Evolutionary conservation across 2,888 invertebrate species (phyloP).

Genomic region (Acleris literana): DNA sequence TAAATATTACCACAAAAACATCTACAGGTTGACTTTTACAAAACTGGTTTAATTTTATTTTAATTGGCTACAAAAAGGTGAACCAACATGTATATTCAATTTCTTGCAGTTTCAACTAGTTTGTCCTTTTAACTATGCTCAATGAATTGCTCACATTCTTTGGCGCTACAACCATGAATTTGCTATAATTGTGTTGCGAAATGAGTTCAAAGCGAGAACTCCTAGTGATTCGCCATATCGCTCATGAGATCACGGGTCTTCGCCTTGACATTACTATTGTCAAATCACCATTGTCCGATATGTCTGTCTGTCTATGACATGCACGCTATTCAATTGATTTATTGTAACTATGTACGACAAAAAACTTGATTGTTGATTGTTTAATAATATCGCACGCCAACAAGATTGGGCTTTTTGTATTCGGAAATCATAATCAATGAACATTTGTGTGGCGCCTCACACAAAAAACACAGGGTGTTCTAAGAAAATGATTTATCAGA

Average conservation of each 20-base stretch:
- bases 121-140: not conserved
- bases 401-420: too few relatives aligned
- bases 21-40: not conserved
- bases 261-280: constrained; percentile 35
- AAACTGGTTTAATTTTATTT: not conserved
- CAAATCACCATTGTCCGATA: constrained; percentile 30
- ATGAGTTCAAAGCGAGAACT: constrained; percentile 15
- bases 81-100: too few relatives aligned
- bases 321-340: constrained; percentile 22
- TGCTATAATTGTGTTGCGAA: not conserved
- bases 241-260: constrained; percentile 23
- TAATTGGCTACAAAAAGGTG: too few relatives aligned
- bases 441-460: too few relatives aligned
- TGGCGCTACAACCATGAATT: too few relatives aligned
- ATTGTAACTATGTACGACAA: constrained; percentile 26
- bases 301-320: constrained; percentile 29
- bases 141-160: not conserved
- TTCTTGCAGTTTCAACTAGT: too few relatives aligned
- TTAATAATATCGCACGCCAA: not conserved
- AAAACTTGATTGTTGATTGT: constrained; percentile 14
- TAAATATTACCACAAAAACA: constrained; percentile 1
- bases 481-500: too few relatives aligned
- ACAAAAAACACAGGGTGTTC: too few relatives aligned
- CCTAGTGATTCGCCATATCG: constrained; percentile 14
- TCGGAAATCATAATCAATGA: too few relatives aligned